phyloP scores from a whole-genome alignment of 2,888 invertebrate species.

The Lepidocyrtoides sp. region DNA sequence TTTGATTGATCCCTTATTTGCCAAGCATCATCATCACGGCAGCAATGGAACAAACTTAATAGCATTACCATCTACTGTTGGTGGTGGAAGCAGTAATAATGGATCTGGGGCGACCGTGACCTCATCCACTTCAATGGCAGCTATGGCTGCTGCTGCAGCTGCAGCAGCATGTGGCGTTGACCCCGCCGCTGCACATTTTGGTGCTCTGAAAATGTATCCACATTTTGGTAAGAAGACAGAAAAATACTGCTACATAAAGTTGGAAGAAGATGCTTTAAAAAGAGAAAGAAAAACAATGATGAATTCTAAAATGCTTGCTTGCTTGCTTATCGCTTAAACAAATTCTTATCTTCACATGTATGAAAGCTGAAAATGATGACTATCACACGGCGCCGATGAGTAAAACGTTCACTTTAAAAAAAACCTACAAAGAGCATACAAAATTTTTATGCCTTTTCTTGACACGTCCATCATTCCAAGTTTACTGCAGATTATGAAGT shows the following conservation, averaged over 20 bases:
- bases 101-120: slow-evolving; percentile 37
- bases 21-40: slow-evolving; percentile 48
- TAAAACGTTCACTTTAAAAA: not conserved
- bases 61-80: slow-evolving; percentile 40
- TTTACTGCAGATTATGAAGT: too few species aligned
- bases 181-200: slow-evolving; percentile 70
- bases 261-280: not conserved
- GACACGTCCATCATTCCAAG: too few species aligned
- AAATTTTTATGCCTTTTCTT: not conserved
- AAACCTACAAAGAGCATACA: not conserved
- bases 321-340: not conserved
- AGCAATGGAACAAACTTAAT: slow-evolving; percentile 62
- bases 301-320: not conserved
- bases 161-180: slow-evolving; percentile 76
- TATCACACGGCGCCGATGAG: not conserved
- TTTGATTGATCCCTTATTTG: slow-evolving; percentile 54
- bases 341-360: not conserved
- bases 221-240: slow-evolving; percentile 80
- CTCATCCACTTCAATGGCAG: slow-evolving; percentile 61
- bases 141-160: slow-evolving; percentile 73
- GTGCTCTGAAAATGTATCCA: slow-evolving; percentile 83
- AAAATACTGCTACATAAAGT: not conserved
- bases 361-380: not conserved
- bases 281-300: slow-evolving; percentile 17
- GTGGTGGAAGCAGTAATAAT: not conserved